A percentile compares a stretch with the other conserved stretches of the same genome.
phyloP scores from a whole-genome alignment of 2,797 vertebrate species.

The Hemitrygon akajei region DNA sequence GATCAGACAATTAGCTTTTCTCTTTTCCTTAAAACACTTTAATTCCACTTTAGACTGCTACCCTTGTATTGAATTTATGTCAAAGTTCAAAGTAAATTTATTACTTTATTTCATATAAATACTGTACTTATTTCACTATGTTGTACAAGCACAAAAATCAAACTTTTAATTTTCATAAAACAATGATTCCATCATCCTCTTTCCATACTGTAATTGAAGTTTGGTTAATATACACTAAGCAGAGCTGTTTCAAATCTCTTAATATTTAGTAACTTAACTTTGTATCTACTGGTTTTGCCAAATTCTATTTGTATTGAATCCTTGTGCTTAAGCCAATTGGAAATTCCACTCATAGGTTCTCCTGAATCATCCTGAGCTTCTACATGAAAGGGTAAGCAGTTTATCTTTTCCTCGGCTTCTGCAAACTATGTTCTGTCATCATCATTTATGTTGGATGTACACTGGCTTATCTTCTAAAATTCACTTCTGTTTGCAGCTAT shows the following conservation, averaged over 20 bases:
- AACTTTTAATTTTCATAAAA: background rate
- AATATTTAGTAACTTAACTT: constrained; percentile 6
- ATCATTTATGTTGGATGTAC: background rate
- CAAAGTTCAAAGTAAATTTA: too few relatives aligned
- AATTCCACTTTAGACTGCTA: background rate
- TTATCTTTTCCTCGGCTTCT: background rate
- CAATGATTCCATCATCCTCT: constrained; percentile 16
- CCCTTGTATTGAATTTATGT: background rate
- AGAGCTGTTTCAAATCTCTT: constrained; percentile 2
- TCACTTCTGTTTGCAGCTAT: background rate
- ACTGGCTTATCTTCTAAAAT: background rate
- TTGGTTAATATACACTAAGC: background rate
- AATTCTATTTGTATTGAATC: constrained; percentile 33
- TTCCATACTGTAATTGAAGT: background rate
- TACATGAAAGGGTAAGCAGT: background rate
- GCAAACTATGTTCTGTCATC: background rate
- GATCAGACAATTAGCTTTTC: background rate
- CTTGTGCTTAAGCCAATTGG: constrained; percentile 28
- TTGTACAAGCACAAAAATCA: background rate
- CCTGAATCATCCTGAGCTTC: background rate
- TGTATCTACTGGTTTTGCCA: constrained; percentile 4
- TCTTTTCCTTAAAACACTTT: background rate
- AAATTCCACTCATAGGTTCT: constrained; percentile 9
- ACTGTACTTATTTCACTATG: background rate
- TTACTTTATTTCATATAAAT: background rate